These are phyloP conservation scores for Centropus bengalensis DNA, from an alignment of 2,113 vertebrate genomes.

Conservation along the genomic window DNA sequence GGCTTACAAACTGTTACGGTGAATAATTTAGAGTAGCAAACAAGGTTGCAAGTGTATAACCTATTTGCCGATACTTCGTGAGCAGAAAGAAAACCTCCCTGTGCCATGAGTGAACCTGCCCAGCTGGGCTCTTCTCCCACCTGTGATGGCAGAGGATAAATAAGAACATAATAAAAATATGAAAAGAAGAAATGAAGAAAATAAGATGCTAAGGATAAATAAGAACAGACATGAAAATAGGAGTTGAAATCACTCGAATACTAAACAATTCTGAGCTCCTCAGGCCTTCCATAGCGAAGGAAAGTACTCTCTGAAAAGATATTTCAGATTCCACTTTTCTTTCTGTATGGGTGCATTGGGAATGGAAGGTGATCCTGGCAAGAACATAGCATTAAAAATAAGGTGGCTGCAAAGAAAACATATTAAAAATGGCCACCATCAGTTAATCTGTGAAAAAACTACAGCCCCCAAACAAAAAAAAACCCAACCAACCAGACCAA, in stretches of 20 bases:
- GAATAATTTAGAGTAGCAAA: constrained; percentile 40
- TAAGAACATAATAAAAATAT: background rate
- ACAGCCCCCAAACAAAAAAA: background rate
- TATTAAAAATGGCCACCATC: background rate
- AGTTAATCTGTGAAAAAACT: background rate
- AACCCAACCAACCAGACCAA: background rate
- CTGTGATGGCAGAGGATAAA: background rate
- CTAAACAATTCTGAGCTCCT: background rate
- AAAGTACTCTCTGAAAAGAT: background rate
- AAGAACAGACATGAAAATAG: background rate
- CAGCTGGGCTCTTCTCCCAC: background rate
- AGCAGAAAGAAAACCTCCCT: background rate
- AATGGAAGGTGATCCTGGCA: background rate
- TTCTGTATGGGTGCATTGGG: background rate
- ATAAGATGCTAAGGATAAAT: background rate
- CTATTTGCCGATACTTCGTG: background rate
- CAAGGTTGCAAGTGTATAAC: background rate
- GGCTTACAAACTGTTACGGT: background rate
- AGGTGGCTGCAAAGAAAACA: background rate
- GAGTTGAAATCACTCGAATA: background rate
- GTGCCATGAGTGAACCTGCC: background rate
- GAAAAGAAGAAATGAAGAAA: no score
- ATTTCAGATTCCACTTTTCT: background rate
- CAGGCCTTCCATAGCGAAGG: background rate
- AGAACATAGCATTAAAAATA: background rate